phyloP scores from a whole-genome alignment of 2,113 vertebrate species.

The Nyctereutes procyonoides region DNA sequence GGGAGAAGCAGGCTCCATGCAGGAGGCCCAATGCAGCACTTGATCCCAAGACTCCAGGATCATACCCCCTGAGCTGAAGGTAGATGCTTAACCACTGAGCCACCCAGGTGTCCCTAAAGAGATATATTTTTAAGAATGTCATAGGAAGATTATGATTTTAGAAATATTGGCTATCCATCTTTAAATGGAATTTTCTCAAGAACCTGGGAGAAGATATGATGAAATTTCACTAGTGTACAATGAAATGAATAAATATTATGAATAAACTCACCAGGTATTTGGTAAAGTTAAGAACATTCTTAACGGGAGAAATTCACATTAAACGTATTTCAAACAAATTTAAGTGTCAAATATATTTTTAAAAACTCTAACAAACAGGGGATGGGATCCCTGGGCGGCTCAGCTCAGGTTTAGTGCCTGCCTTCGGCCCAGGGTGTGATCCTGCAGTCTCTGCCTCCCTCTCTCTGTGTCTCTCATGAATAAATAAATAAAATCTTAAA shows the following conservation, averaged over 20 bases:
- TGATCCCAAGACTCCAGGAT: no score
- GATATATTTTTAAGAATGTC: background rate
- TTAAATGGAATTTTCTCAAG: constrained; percentile 13
- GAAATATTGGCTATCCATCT: background rate
- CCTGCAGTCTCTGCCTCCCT: no score
- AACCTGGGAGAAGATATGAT: background rate
- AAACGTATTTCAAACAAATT: background rate
- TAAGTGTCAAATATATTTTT: background rate
- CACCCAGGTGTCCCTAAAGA: no score
- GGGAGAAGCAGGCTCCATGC: no score
- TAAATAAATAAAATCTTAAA: no score
- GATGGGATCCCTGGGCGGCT: no score
- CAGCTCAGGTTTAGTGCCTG: no score
- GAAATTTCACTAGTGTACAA: background rate
- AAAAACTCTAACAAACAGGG: background rate
- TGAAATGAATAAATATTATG: background rate
- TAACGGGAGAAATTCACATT: constrained; percentile 17
- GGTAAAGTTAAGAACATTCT: constrained; percentile 16
- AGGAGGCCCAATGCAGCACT: no score
- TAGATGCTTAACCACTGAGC: no score
- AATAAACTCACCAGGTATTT: background rate
- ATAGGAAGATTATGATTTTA: background rate
- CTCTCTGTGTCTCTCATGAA: no score
- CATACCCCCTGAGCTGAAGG: no score
- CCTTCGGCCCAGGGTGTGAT: no score